Base-by-base conservation (phyloP, 37 sponge, comb jelly and placozoan species). In the Theonella swinhoei region DNA sequence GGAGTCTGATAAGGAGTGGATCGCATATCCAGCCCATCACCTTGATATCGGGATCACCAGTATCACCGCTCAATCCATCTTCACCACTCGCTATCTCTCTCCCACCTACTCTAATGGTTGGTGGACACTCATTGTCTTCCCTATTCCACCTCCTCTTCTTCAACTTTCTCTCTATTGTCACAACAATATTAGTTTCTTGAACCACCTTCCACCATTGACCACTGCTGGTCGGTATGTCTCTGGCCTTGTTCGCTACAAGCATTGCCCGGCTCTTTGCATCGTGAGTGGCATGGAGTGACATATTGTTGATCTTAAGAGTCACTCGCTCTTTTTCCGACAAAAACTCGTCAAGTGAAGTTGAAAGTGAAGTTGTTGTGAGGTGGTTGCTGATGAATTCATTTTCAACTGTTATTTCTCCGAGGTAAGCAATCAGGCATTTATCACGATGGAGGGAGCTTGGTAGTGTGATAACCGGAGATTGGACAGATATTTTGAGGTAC, bases 401-500 rank as follows among this genome's bases (percentile, higher is more conserved):
- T 43, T 60, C 36, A n/a, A 88, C 38, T 0, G 88, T 66, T 24
- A 96, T 94, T 67, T 94, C 73, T 19, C 97, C 97, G 3, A 96
- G 85, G 75, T 94, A 89, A 47, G 85, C 83, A 4, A 96, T 74
- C 0, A 96, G 31, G 35, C 75, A 70, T 3, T 96, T 85, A 0
- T 88, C 81, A 0, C 86, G 33, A 24, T 62, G 23, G 28, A 81
- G 61, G 39, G 82, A 79, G 23, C 79, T 75, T 2, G 96, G 96
- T 2, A 95, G 3, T 5, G 86, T 75, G 4, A 95, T 80, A 0
- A 95, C 95, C 0, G 96, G 96, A 43, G 85, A 80, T 29, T 83
- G 79, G 14, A 94, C 69, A 1, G 74, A 68, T 24, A 94, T 43
- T 22, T 92, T 54, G 63, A 88, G 73, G 22, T 73, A 70, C 9